Evolutionary conservation across 2,113 vertebrate species (phyloP).

Genomic region (Chaetura pelagica): DNA sequence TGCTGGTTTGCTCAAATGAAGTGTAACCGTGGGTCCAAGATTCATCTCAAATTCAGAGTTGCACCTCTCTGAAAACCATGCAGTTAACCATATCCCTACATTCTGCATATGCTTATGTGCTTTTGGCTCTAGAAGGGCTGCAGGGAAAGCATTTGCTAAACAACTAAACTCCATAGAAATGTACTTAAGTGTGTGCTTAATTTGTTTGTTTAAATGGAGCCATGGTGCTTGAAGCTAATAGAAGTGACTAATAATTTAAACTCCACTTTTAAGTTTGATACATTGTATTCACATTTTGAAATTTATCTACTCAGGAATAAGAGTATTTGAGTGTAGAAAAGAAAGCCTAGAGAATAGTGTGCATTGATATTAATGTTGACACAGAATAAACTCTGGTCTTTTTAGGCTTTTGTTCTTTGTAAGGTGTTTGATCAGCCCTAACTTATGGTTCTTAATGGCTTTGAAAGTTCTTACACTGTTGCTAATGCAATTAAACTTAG

Average conservation of each 20-base stretch:
- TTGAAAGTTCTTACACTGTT: background rate
- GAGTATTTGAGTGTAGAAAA: background rate
- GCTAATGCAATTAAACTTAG: background rate
- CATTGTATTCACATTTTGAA: slow-evolving; percentile 10
- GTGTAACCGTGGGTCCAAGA: background rate
- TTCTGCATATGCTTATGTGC: background rate
- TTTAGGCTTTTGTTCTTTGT: background rate
- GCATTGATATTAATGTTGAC: background rate
- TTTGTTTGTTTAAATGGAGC: slow-evolving; percentile 36
- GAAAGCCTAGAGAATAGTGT: background rate
- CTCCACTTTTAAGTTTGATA: slow-evolving; percentile 35
- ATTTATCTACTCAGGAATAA: slow-evolving; percentile 13
- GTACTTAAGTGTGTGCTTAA: slow-evolving; percentile 43
- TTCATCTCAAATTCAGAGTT: background rate
- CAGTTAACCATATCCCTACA: background rate
- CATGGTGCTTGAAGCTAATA: slow-evolving; percentile 1
- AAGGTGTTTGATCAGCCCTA: background rate
- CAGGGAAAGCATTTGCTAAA: slow-evolving; percentile 28
- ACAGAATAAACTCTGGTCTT: background rate
- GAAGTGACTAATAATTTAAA: slow-evolving; percentile 48
- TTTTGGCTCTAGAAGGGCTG: slow-evolving; percentile 1
- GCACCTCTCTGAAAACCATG: background rate
- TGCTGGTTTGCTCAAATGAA: background rate
- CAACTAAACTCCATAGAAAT: slow-evolving; percentile 33
- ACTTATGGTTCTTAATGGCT: background rate